Conservation (phyloP, 2,113 vertebrate species). For the Mugil cephalus region DNA sequence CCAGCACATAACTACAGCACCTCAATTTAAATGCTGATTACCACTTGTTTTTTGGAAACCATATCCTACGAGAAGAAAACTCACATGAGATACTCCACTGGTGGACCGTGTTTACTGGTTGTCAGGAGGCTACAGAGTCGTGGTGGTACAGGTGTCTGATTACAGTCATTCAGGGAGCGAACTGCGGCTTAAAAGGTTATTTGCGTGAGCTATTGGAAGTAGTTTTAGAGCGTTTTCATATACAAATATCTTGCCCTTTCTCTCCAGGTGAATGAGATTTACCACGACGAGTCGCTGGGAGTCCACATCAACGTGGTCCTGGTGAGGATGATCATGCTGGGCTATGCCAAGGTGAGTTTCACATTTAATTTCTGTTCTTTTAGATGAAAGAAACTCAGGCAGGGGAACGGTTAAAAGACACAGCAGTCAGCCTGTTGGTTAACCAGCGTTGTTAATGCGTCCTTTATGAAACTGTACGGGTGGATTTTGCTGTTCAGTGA, state of each 20-base stretch:
- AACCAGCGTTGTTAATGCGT: too few species aligned
- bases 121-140: not conserved
- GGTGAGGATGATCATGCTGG: conserved; percentile 98
- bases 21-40: not conserved
- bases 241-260: not conserved
- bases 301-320: conserved; percentile 97
- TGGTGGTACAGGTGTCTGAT: conserved; percentile 13
- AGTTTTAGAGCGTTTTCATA: too few species aligned
- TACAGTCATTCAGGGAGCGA: conserved; percentile 1
- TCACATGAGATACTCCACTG: not conserved
- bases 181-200: not conserved
- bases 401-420: too few species aligned
- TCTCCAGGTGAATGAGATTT: conserved; percentile 96
- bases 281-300: conserved; percentile 96
- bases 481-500: too few species aligned
- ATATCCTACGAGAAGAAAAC: not conserved
- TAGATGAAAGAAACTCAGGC: not conserved
- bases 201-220: too few species aligned
- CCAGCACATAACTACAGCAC: not conserved
- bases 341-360: conserved; percentile 93
- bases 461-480: too few species aligned
- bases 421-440: too few species aligned
- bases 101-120: not conserved
- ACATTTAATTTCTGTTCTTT: rapidly evolving
- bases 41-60: not conserved